Evolutionary conservation across 2,113 vertebrate genomes (phyloP), one percentile per base, ranked within the genome.

Genomic region (Misgurnus anguillicaudatus): DNA sequence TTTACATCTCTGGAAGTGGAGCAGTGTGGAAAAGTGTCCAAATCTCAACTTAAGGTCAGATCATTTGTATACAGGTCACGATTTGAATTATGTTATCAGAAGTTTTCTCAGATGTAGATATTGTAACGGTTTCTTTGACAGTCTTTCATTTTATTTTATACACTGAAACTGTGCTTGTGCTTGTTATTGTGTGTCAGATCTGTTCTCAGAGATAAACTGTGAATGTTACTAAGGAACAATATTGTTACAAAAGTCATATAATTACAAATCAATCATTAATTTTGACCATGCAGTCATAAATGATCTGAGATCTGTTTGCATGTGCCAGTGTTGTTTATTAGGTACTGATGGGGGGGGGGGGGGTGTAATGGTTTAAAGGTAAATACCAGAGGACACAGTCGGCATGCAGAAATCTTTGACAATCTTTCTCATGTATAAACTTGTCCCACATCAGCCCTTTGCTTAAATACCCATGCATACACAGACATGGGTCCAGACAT

Each of bases 21-120:
- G 89, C 94, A 92, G 86, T 94, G 94, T 77, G 95, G 95, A 77
- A 96, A 96, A 70, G 95, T 96, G n/a, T 95, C 95, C 86, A 96
- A 96, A 82, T 96, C 95, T 0, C 95, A 96, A 87, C 93, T 95
- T 57, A 96, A 96, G 90, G 95, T 96, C 63, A 81, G 53, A 65
- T 16, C 36, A 58, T 58, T 6, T 48, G 64, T 63, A 11, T 31
- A 66, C 10, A 31, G 24, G 24, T 31, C 24, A 31, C 24, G 24
- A 31, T 1, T 16, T 19, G 5, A 21, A 5, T 0, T 6, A 13
- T 24, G 4, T 3, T 7, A 13, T 9, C 8, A 36, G 4, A 31
- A 60, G 4, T 36, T 74, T 41, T n/a, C n/a, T 10, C 45, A 58
- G n/a, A 17, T 16, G 6, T 6, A 17, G 51, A 16, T 64, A 21